Evolutionary conservation across 1,140 invertebrate species (phyloP).

Genomic region (Aphaenogaster ashmeadi): DNA sequence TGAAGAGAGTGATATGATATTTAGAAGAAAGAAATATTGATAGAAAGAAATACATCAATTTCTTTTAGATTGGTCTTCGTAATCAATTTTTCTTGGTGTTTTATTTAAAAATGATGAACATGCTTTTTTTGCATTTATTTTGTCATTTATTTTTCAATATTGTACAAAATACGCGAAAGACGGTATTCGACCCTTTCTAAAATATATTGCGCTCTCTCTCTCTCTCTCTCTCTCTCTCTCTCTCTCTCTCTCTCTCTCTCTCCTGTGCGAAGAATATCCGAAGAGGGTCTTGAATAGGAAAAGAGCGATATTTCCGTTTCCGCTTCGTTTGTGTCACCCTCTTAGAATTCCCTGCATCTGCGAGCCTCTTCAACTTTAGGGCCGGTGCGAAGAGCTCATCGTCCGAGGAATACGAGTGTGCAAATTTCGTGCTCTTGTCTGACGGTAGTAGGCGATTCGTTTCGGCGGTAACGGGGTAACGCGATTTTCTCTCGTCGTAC

Average conservation of each 20-base stretch:
- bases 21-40: not conserved
- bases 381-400: slow-evolving; percentile 49
- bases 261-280: not conserved
- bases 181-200: not conserved
- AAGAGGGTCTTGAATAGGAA: not conserved
- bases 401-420: not conserved
- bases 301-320: slow-evolving; percentile 48
- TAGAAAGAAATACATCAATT: not conserved
- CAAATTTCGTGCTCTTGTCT: slow-evolving; percentile 57
- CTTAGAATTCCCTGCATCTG: slow-evolving; percentile 36
- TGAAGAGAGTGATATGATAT: slow-evolving; percentile 1
- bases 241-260: not conserved
- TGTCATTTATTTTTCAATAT: slow-evolving; percentile 9
- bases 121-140: not conserved
- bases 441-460: slow-evolving; percentile 68
- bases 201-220: not conserved
- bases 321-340: not conserved
- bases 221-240: not conserved
- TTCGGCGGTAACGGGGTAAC: slow-evolving; percentile 60
- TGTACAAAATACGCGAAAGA: not conserved
- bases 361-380: slow-evolving; percentile 21
- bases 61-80: not conserved
- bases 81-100: not conserved
- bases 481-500: slow-evolving; percentile 63
- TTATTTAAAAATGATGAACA: not conserved